Evolutionary conservation across 2,113 vertebrate genomes (phyloP), one percentile per base, ranked within the genome.

Genomic region (Dicrurus megarhynchus): DNA sequence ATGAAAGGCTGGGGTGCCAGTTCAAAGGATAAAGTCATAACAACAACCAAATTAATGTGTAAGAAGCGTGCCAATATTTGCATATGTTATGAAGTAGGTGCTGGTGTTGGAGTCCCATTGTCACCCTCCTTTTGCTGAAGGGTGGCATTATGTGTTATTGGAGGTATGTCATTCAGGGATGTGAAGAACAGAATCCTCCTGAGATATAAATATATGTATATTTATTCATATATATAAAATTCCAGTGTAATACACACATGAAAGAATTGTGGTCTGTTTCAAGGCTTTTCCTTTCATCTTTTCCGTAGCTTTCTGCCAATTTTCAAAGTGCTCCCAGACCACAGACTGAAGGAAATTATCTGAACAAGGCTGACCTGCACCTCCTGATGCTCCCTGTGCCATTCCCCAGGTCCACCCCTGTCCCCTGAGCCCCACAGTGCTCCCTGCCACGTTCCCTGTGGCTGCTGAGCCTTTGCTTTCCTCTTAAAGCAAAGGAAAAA

Each of bases 181-280:
- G 78, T 74, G 90, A 91, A 89, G 90, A 88, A 50, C 55, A 95
- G 82, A 85, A 59, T 70, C 55, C 50, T 92, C 37, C 65, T 90
- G 63, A 47, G 32, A 13, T 23, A 35, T 13, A 35, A 32, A 69
- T 61, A 49, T 19, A 60, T 10, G 14, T 5, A 14, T 16, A 75
- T 52, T 52, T 59, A 50, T 22, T 49, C 52, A 37, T 46, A n/a
- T 32, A 33, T 35, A 52, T 61, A 65, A 69, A 93, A 92, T 95
- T 90, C 88, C 95, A 88, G 44, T 8, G 37, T 60, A 90, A 94
- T 63, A 47, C 73, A 59, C 76, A 71, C 75, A 75, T 64, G 90
- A 95, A 93, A 75, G 88, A 84, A 84, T 27, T 88, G 87, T 90
- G 96, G 71, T 95, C 79, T 95, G n/a, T 91, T 94, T 93, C 91